Evolutionary conservation across 2,888 invertebrate genomes (phyloP), one percentile per base, ranked within the genome.

Genomic region (Cacoxenus indagator): DNA sequence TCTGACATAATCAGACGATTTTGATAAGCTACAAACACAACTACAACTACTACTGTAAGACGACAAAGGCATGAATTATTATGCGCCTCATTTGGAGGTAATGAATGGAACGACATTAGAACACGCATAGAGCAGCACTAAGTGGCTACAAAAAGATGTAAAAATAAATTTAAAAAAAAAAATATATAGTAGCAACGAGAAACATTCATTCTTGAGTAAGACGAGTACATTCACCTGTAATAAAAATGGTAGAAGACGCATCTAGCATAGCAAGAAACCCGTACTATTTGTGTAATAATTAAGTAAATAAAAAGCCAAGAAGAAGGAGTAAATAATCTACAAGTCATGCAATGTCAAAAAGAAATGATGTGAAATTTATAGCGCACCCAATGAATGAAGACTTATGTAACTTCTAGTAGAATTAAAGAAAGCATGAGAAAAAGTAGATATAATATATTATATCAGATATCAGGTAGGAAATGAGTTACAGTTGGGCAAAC

Each of bases 171-270:
- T 24, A 48, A 17, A 29, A 14, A 31, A 65, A 51, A 51, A 17
- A 9, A 66, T 24, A 14, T 17, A 61, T 26, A 65, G 19, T 24
- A 43, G 26, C 11, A 45, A 26, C 8, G 43, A 64, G 54, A 54
- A 48, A 27, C 6, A 17, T 57, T 9, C 26, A 55, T 59, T 11
- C 9, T 26, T 24, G 31, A 48, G 48, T 31, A 9, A 5, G 5
- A 4, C 29, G 65, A 71, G 76, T 73, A 73, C 76, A 72, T 76
- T 76, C 72, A 76, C 76, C 75, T 73, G 71, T 46, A 24, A 55
- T 48, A 48, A 48, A 31, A 19, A 48, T 48, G 48, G 48, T 19
- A 3, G 11, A 26, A 31, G 31, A 31, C 5, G 31, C 4, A 17
- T 11, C n/a, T 4, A 46, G 46, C 46, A 46, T 1, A 17, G 4